A percentile compares a stretch with the other conserved stretches of the same genome.
Conservation (phyloP, 2,797 vertebrate genomes). For the Xyrichtys novacula region DNA sequence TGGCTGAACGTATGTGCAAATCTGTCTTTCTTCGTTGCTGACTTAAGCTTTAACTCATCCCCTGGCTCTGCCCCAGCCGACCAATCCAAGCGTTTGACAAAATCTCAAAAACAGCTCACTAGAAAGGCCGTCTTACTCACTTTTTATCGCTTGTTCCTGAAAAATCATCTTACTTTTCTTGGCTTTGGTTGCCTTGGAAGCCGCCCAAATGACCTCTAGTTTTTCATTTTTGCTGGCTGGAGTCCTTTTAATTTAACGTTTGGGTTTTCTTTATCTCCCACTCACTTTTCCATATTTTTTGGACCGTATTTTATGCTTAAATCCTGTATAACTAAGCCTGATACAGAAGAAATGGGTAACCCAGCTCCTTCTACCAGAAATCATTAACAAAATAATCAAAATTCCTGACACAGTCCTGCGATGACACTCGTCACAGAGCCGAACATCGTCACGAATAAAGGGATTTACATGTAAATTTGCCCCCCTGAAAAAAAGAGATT, state of each 20-base stretch:
- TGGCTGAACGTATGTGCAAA: conserved; percentile 26
- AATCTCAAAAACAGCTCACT: conserved; percentile 60
- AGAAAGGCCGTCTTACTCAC: conserved; percentile 23
- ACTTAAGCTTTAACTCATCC: conserved; percentile 45
- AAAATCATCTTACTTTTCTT: conserved; percentile 39
- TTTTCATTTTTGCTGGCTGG: background rate
- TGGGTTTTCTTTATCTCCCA: too few species aligned
- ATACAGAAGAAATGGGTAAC: background rate
- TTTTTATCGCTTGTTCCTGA: conserved; percentile 51
- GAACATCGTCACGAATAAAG: background rate
- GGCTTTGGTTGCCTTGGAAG: conserved; percentile 32
- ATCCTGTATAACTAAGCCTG: too few species aligned
- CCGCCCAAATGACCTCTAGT: conserved; percentile 1
- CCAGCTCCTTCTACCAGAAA: background rate
- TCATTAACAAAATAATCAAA: background rate
- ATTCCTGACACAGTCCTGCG: background rate
- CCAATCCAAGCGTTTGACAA: conserved; percentile 52
- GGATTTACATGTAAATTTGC: background rate
- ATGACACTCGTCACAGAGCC: background rate
- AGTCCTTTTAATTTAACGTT: too few species aligned
- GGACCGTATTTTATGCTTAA: too few species aligned
- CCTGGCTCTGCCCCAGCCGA: conserved; percentile 29
- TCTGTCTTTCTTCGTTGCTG: conserved; percentile 48
- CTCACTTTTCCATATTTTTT: too few species aligned
- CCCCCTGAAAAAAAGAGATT: conserved; percentile 12